Evolutionary conservation across 2,888 invertebrate genomes (phyloP).

Genomic region (Electrophaes corylata): DNA sequence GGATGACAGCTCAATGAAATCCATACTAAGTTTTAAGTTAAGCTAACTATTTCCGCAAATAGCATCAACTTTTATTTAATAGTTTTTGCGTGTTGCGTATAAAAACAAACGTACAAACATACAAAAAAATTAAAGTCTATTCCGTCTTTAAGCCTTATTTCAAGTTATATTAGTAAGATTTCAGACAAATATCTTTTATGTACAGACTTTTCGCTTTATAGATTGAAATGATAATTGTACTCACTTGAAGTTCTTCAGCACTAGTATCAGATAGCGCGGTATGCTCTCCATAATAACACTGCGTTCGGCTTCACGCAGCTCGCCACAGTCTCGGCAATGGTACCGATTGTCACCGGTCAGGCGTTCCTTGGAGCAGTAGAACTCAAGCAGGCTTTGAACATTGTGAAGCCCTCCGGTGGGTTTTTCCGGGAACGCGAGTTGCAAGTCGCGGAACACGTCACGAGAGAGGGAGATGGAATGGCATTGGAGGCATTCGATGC

Average conservation of each 20-base stretch:
- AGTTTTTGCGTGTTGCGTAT: too few relatives aligned
- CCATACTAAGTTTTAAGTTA: too few relatives aligned
- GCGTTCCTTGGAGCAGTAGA: conserved; percentile 90
- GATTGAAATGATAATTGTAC: conserved; percentile 32
- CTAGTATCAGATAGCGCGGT: conserved; percentile 91
- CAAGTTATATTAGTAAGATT: too few relatives aligned
- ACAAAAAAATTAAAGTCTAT: too few relatives aligned
- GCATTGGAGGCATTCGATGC: conserved; percentile 90
- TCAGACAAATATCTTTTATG: too few relatives aligned
- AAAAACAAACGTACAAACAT: too few relatives aligned
- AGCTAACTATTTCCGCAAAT: too few relatives aligned
- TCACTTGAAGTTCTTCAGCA: conserved; percentile 90
- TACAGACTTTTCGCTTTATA: too few relatives aligned
- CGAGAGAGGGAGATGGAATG: conserved; percentile 88
- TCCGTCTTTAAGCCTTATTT: too few relatives aligned
- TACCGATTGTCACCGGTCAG: conserved; percentile 92
- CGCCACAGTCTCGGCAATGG: conserved; percentile 90
- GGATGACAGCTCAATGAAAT: too few relatives aligned
- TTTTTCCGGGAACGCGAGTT: conserved; percentile 89
- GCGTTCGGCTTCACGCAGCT: conserved; percentile 89
- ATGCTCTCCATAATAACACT: conserved; percentile 85
- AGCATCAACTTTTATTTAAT: too few relatives aligned
- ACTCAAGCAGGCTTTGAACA: conserved; percentile 91
- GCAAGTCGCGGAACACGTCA: conserved; percentile 92
- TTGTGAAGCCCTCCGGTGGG: conserved; percentile 78